Percentiles rank a stretch among this genome's conserved stretches.
Conservation (phyloP, 2,888 invertebrate genomes). For the Callyntrura sp. region DNA sequence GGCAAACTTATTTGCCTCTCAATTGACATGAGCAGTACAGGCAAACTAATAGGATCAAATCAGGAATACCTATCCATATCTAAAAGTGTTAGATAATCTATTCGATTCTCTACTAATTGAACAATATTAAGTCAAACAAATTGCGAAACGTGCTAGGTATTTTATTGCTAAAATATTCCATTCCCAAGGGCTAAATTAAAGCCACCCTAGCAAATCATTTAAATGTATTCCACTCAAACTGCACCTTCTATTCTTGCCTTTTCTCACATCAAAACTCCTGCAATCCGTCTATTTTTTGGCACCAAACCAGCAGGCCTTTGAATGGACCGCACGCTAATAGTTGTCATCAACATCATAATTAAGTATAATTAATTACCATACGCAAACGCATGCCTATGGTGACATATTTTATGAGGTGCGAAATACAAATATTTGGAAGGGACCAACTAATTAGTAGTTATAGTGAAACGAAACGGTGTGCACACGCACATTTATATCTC, state of each 20-base stretch:
- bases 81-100: too few relatives aligned
- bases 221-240: too few relatives aligned
- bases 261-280: neutral
- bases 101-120: too few relatives aligned
- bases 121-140: too few relatives aligned
- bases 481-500: neutral
- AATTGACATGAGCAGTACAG: neutral
- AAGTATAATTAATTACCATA: neutral
- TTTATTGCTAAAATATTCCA: too few relatives aligned
- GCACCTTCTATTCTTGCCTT: too few relatives aligned
- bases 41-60: neutral
- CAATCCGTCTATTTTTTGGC: neutral
- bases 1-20: neutral
- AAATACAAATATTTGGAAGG: conserved; percentile 25
- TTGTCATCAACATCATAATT: conserved; percentile 12
- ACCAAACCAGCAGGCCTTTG: neutral
- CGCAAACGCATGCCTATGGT: neutral
- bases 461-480: neutral
- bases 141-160: too few relatives aligned
- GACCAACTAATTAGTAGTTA: neutral
- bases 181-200: too few relatives aligned
- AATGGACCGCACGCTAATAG: neutral
- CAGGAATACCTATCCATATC: neutral
- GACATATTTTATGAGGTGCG: conserved; percentile 19
- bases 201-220: too few relatives aligned